Evolutionary conservation across 2,888 invertebrate species (phyloP).

Genomic region (Melieria crassipennis): DNA sequence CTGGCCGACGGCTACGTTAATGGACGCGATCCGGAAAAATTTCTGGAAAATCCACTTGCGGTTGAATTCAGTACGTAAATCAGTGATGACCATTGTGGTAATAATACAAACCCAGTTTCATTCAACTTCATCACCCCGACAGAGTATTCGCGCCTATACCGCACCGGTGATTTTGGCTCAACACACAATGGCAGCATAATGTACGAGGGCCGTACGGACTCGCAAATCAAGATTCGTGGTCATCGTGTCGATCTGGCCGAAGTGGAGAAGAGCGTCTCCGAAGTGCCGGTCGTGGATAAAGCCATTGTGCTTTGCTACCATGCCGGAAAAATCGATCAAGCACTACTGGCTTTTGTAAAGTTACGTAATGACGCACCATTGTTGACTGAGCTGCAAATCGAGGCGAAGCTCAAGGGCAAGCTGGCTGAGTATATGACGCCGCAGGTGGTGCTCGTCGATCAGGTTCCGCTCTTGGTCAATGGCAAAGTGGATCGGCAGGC

Average conservation of each 20-base stretch:
- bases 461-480: constrained; percentile 83
- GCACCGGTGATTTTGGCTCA: constrained; percentile 86
- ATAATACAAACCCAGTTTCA: not conserved
- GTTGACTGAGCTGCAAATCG: constrained; percentile 71
- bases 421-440: constrained; percentile 84
- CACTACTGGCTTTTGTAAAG: constrained; percentile 77
- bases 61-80: constrained; percentile 69
- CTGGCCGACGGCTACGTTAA: constrained; percentile 84
- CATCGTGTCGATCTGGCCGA: constrained; percentile 87
- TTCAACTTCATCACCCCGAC: constrained; percentile 1
- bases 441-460: constrained; percentile 77
- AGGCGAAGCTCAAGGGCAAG: constrained; percentile 71
- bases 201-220: constrained; percentile 86
- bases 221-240: constrained; percentile 87
- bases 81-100: not conserved
- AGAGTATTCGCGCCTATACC: constrained; percentile 79
- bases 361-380: constrained; percentile 66
- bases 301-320: constrained; percentile 83
- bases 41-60: constrained; percentile 79
- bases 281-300: constrained; percentile 76
- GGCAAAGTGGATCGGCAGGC: constrained; percentile 88
- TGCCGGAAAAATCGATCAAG: constrained; percentile 76
- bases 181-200: constrained; percentile 72
- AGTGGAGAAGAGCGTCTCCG: constrained; percentile 78
- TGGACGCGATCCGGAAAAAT: constrained; percentile 77